phyloP scores from a whole-genome alignment of 2,113 vertebrate genomes.

The Sitta europaea region DNA sequence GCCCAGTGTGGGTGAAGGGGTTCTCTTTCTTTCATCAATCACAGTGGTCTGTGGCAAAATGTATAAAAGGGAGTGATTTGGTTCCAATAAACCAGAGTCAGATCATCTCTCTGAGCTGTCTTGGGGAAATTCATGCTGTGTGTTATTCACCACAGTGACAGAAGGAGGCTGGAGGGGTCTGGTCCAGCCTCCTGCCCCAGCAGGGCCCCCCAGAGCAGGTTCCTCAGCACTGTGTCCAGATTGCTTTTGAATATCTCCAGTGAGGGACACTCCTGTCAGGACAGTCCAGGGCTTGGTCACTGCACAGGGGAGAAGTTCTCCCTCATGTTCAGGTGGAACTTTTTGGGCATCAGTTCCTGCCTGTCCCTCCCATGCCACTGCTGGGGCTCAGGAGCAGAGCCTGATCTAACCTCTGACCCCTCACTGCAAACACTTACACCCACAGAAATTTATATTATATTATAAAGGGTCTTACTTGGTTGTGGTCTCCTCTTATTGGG shows the following conservation, averaged over 20 bases:
- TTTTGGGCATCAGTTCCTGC: neutral
- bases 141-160: no score
- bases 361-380: fast-evolving
- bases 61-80: no score
- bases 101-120: no score
- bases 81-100: no score
- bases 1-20: no score
- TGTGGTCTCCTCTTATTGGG: neutral
- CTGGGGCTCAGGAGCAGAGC: neutral
- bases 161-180: neutral
- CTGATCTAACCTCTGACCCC: neutral
- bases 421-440: fast-evolving
- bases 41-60: no score
- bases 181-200: neutral
- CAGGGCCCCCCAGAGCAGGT: neutral
- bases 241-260: neutral
- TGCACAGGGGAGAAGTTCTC: neutral
- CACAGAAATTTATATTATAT: neutral
- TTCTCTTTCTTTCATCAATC: no score
- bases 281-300: fast-evolving
- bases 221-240: neutral
- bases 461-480: neutral
- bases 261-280: neutral
- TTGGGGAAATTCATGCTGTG: no score
- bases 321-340: neutral